Evolutionary conservation across 2,888 invertebrate species (phyloP), one percentile per base, ranked within the genome.

Genomic region (Polydesmus complanatus): DNA sequence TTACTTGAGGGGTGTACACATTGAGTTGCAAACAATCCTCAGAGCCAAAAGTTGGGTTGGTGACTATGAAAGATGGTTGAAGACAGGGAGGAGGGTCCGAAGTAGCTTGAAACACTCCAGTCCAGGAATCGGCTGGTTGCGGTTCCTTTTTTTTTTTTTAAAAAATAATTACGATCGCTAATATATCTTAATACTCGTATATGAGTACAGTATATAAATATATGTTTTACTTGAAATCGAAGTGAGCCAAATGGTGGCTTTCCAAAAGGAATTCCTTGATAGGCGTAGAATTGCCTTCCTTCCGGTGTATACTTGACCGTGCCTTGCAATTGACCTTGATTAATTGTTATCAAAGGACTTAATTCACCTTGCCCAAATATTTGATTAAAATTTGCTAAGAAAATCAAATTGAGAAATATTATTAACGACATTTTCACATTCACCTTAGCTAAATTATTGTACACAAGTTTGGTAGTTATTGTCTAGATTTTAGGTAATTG

Each of bases 21-120:
- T 53, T 61, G 3, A 61, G 19, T 3, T 37, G 23, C 8, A 61
- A 53, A 49, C 61, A 61, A 21, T 61, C 58, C 48, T 61, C 61
- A 11, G 50, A 27, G 1, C 61, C 61, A 11, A 23, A 14, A 14
- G 19, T 11, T 11, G 27, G 14, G 26, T 19, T 19, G 11, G 37
- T 23, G 5, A 52, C 19, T 11, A 14, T 21, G 26, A 26, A 25
- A 0, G 51, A n/a, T n/a, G 18, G 22, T 21, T 58, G 58, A 8
- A 58, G 50, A 18, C 58, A 58, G 8, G 19, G 11, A 11, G 58
- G 58, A n/a, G 58, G 51, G n/a, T 58, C 58, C 3, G n/a, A 8
- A 14, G 58, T 58, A 14, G 58, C 52, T 50, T 58, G 26, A 27
- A 58, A 58, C 3, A 58, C 27, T 11, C 14, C 27, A 11, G n/a